Evolutionary conservation across 2,113 vertebrate species (phyloP), one percentile per base, ranked within the genome.

Genomic region (Lates calcarifer): DNA sequence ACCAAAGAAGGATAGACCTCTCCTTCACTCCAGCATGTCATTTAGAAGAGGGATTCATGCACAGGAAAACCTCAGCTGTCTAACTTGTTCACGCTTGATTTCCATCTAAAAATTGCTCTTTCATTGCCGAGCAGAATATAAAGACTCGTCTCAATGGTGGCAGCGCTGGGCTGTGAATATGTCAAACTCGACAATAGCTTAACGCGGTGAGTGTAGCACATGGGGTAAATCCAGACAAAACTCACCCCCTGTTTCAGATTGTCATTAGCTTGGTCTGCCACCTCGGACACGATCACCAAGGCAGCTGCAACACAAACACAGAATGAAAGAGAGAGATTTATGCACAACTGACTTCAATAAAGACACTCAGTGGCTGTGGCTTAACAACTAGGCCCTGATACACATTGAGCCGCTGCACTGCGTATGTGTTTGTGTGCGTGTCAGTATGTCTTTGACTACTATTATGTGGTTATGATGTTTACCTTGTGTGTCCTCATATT

Each of bases 241-340:
- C 97, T 97, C 89, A 99, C 98, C 96, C 97, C 98, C 77, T 99
- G 97, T 73, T 96, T 95, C 91, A 99, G 97, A 90, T 96, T 96
- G 90, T 98, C 97, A 0, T 96, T 98, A 88, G 97, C 97, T 81
- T 93, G 95, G 86, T 98, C 98, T 0, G 97, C 96, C 79, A 99
- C 94, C 89, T 96, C 97, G 63, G 96, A 97, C 91, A 99, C 90
- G 12, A 97, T 95, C 76, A 95, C 94, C 94, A 99, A 95, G 12
- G 95, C 97, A 93, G 96, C 98, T 99, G 95, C 84, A 86, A 76
- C 78, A 90, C 78, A 85, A 89, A 86, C 67, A 69, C 47, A 53
- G 51, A 79, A 57, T 83, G 55, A 84, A 80, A 83, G 33, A 77
- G 43, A 67, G 28, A 83, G 56, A 53, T 70, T 68, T 74, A 88